These are phyloP conservation scores for Eretmochelys imbricata DNA, from an alignment of 2,113 vertebrate genomes.

Conservation along the genomic window DNA sequence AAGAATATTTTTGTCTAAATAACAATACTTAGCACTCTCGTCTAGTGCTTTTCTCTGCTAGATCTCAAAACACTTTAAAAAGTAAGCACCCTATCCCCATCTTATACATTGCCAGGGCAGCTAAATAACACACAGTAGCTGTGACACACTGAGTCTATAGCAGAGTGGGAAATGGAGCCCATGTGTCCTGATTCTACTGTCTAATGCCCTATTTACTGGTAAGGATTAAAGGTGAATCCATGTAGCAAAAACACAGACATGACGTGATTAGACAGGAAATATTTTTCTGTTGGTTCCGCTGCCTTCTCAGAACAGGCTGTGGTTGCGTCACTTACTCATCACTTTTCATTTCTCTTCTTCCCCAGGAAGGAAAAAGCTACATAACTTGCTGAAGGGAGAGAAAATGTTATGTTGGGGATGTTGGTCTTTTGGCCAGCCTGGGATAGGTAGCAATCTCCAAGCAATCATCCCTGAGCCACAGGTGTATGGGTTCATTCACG, in stretches of 20 bases:
- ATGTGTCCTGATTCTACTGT: background rate
- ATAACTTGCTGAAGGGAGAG: conserved; percentile 80
- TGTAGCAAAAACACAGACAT: background rate
- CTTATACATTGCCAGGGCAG: background rate
- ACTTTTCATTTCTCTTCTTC: conserved; percentile 5
- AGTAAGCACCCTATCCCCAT: background rate
- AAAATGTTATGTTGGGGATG: conserved; percentile 97
- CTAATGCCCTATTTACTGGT: background rate
- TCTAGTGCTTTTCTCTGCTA: background rate
- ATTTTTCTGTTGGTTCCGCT: background rate
- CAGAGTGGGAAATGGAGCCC: background rate
- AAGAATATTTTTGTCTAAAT: background rate
- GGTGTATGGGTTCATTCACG: conserved; percentile 82
- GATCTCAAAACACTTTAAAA: background rate
- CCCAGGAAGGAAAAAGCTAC: conserved; percentile 64
- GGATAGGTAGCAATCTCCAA: conserved; percentile 81
- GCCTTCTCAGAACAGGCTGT: background rate
- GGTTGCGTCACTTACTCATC: background rate
- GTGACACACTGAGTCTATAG: background rate
- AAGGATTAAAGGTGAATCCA: background rate
- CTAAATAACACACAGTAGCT: background rate
- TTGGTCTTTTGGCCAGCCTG: conserved; percentile 90
- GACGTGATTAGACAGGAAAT: conserved; percentile 5
- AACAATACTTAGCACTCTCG: background rate
- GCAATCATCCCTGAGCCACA: conserved; percentile 86